Conservation (phyloP, 2,888 invertebrate species). For the Hedychridium roseum region DNA sequence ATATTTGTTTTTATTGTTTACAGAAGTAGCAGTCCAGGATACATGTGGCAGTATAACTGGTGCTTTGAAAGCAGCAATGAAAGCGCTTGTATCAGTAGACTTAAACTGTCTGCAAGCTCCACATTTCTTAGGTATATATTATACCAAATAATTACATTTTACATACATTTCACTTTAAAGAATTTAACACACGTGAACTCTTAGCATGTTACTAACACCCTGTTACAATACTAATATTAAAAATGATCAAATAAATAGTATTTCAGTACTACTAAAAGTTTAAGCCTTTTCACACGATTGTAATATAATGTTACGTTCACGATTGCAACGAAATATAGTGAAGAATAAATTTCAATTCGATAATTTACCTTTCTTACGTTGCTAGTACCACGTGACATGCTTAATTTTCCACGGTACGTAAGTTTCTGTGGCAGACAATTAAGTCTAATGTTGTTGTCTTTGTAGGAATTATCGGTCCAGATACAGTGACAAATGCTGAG, state of each 20-base stretch:
- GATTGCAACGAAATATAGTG: too few relatives aligned
- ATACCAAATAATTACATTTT: not conserved
- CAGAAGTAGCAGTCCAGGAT: constrained; percentile 51
- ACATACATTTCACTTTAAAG: too few relatives aligned
- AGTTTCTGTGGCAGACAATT: not conserved
- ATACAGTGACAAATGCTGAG: constrained; percentile 50
- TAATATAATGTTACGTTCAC: too few relatives aligned
- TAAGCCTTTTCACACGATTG: too few relatives aligned
- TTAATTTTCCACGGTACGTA: not conserved
- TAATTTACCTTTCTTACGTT: not conserved
- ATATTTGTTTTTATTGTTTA: not conserved
- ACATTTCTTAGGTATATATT: constrained; percentile 55
- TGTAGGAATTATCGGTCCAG: constrained; percentile 61
- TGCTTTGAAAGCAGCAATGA: constrained; percentile 59
- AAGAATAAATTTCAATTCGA: not conserved
- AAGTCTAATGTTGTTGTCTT: not conserved
- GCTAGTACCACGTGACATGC: not conserved
- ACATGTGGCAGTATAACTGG: constrained; percentile 61
- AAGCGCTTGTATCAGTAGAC: constrained; percentile 58
- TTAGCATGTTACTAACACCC: too few relatives aligned
- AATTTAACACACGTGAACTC: too few relatives aligned
- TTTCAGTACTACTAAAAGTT: too few relatives aligned
- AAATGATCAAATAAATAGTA: too few relatives aligned
- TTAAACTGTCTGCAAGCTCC: constrained; percentile 61
- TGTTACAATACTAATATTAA: too few relatives aligned